These are phyloP conservation scores for Rhodeus uyekii DNA, from an alignment of 2,797 vertebrate species.

Conservation along the genomic window DNA sequence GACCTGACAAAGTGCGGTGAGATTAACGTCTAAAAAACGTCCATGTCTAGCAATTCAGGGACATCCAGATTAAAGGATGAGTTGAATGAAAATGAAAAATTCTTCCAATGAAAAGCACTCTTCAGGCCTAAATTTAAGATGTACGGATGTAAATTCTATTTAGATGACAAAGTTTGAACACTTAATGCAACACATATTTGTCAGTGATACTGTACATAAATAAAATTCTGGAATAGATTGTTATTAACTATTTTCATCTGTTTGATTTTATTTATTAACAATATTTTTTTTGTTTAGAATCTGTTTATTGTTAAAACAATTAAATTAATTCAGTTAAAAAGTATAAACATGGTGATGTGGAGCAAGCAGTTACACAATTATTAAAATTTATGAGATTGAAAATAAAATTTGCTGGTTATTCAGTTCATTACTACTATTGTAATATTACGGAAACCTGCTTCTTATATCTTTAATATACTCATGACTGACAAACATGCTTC, in stretches of 20 bases:
- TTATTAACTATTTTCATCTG: not conserved
- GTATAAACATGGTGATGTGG: not conserved
- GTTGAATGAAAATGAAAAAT: constrained; percentile 8
- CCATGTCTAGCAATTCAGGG: not conserved
- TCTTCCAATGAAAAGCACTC: not conserved
- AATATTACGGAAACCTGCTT: not conserved
- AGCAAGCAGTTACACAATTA: not conserved
- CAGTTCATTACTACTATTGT: not conserved
- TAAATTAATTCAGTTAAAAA: not conserved
- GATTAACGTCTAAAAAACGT: not conserved
- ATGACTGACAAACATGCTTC: not conserved
- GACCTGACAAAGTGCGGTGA: not conserved
- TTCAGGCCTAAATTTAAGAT: not conserved
- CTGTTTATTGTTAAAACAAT: not conserved
- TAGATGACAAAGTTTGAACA: not conserved
- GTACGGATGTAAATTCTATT: not conserved
- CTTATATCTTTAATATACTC: not conserved
- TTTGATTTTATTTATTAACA: not conserved
- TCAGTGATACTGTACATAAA: not conserved
- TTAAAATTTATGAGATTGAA: not conserved
- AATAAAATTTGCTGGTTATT: not conserved
- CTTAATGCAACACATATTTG: not conserved
- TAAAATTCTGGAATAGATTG: not conserved
- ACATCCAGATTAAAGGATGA: not conserved
- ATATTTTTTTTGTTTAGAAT: not conserved